Conservation (phyloP, 2,113 vertebrate species). For the Cinclus cinclus region DNA sequence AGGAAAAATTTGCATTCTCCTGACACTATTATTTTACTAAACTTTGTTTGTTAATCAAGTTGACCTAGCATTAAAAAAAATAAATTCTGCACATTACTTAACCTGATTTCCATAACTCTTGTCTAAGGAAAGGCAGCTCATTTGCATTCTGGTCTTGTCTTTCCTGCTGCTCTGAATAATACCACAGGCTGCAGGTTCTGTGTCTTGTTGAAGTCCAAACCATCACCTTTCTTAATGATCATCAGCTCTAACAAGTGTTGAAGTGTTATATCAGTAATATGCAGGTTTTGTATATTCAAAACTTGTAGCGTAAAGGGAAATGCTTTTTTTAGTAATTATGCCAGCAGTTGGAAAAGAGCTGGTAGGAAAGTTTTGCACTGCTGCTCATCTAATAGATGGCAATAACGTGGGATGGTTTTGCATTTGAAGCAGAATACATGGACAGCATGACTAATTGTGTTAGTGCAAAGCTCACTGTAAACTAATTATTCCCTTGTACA, state of each 20-base stretch:
- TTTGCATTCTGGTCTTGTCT: slow-evolving; percentile 24
- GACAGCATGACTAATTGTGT: neutral
- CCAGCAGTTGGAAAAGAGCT: neutral
- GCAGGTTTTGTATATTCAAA: neutral
- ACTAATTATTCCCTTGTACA: neutral
- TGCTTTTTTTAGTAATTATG: neutral
- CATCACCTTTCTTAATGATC: neutral
- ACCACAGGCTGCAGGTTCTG: neutral
- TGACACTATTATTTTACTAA: neutral
- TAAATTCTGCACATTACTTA: neutral
- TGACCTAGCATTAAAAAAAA: neutral
- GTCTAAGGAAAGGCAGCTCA: neutral
- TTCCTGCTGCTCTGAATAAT: slow-evolving; percentile 6
- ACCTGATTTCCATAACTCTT: slow-evolving; percentile 7
- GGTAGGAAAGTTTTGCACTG: neutral
- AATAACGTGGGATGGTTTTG: neutral
- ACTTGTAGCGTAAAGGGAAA: neutral
- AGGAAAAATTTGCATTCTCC: neutral
- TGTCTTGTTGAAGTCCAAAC: neutral
- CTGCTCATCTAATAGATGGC: neutral
- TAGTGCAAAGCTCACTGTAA: neutral
- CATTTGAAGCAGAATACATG: neutral
- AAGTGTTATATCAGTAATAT: neutral
- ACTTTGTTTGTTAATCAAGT: neutral
- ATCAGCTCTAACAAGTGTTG: neutral